phyloP scores from a whole-genome alignment of 1,140 invertebrate genomes.

The Vanessa atalanta region DNA sequence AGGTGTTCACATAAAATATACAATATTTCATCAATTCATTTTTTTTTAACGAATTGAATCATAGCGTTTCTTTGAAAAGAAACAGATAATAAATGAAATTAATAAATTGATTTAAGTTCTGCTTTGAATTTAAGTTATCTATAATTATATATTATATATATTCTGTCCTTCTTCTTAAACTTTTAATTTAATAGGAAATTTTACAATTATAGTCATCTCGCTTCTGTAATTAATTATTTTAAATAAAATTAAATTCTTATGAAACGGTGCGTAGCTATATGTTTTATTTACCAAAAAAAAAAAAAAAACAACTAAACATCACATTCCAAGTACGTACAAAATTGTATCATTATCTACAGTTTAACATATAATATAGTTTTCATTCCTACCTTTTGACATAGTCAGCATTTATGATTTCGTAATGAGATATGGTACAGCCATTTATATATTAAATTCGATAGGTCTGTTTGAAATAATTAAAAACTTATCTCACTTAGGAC shows the following conservation, averaged over 20 bases:
- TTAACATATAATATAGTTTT: slow-evolving; percentile 16
- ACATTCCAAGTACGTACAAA: slow-evolving; percentile 75
- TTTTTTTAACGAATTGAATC: too few relatives aligned
- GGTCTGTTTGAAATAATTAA: not conserved
- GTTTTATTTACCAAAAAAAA: slow-evolving; percentile 45
- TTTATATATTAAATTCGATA: not conserved
- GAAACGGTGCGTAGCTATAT: slow-evolving; percentile 49
- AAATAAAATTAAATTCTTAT: slow-evolving; percentile 31
- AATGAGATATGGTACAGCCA: not conserved
- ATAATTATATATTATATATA: slow-evolving; percentile 1
- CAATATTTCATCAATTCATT: not conserved
- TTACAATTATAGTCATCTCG: slow-evolving; percentile 33
- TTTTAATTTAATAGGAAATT: slow-evolving; percentile 30
- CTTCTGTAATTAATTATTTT: slow-evolving; percentile 13
- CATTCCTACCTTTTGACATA: slow-evolving; percentile 49
- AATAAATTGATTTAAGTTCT: not conserved
- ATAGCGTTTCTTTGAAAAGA: not conserved
- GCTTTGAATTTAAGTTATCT: slow-evolving; percentile 10
- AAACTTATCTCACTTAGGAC: not conserved
- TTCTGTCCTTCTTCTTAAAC: not conserved
- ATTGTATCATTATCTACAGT: slow-evolving; percentile 33
- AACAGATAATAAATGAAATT: slow-evolving; percentile 8
- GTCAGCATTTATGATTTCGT: slow-evolving; percentile 52
- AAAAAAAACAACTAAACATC: slow-evolving; percentile 43
- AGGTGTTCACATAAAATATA: not conserved